Percentiles rank a stretch among this genome's conserved stretches.
These are phyloP conservation scores for Amyelois transitella DNA, from an alignment of 1,140 invertebrate species.

Conservation along the genomic window DNA sequence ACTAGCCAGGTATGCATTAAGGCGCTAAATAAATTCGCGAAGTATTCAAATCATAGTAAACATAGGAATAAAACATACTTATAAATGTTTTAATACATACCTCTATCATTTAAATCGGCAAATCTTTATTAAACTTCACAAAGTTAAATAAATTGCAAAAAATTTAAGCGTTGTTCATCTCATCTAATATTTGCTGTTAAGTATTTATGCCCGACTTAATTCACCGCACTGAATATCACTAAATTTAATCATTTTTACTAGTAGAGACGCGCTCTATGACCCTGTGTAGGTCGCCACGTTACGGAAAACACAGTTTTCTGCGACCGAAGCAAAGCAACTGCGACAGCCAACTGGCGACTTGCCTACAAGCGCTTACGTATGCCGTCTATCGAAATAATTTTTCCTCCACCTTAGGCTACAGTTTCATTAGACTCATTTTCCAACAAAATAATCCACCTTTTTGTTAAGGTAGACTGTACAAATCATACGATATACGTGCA, in stretches of 20 bases:
- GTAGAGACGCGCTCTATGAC: constrained; percentile 12
- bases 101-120: too few relatives aligned
- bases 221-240: neutral
- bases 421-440: constrained; percentile 8
- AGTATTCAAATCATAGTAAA: too few relatives aligned
- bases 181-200: neutral
- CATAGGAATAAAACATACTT: too few relatives aligned
- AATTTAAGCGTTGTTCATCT: neutral
- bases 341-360: constrained; percentile 64
- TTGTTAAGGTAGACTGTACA: neutral
- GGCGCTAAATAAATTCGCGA: too few relatives aligned
- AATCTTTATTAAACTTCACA: too few relatives aligned
- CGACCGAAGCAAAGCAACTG: constrained; percentile 44
- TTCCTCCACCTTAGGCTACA: neutral
- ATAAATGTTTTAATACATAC: too few relatives aligned
- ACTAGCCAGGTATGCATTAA: too few relatives aligned
- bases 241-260: neutral
- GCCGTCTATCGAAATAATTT: neutral
- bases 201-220: neutral
- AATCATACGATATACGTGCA: neutral
- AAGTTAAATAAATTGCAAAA: too few relatives aligned
- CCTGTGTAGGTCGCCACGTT: constrained; percentile 26
- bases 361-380: constrained; percentile 40
- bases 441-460: neutral
- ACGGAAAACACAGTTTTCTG: constrained; percentile 27